These are phyloP conservation scores for Lemur catta DNA, from an alignment of 2,797 vertebrate genomes.

Conservation along the genomic window DNA sequence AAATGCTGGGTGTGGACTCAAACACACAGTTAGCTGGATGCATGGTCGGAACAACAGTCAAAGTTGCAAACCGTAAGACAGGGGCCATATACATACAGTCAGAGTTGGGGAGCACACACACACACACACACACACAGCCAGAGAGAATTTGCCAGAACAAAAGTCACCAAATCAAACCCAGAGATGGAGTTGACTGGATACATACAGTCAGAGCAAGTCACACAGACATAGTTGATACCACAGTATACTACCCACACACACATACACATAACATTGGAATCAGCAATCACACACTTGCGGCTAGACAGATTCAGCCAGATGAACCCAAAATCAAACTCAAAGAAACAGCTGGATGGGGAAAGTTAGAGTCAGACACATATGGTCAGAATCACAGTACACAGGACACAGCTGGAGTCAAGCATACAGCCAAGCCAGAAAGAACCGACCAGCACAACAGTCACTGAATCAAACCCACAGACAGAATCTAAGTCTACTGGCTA, in stretches of 20 bases:
- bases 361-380: constrained; percentile 36
- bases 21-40: background rate
- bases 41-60: background rate
- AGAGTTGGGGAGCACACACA: background rate
- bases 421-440: background rate
- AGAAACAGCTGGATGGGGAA: constrained; percentile 24
- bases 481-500: background rate
- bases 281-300: background rate
- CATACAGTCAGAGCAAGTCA: constrained; percentile 18
- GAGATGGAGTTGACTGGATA: background rate
- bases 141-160: constrained; percentile 37
- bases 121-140: background rate
- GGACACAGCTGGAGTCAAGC: background rate
- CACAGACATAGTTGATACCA: background rate
- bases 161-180: constrained; percentile 27
- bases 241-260: background rate
- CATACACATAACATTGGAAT: background rate
- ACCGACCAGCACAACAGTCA: background rate
- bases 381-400: background rate
- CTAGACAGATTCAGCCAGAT: background rate
- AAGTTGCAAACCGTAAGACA: background rate
- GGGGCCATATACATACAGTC: background rate
- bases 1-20: background rate
- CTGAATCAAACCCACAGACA: background rate
- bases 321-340: background rate